These are phyloP conservation scores for Xestia c-nigrum DNA, from an alignment of 2,888 invertebrate genomes.

Conservation along the genomic window DNA sequence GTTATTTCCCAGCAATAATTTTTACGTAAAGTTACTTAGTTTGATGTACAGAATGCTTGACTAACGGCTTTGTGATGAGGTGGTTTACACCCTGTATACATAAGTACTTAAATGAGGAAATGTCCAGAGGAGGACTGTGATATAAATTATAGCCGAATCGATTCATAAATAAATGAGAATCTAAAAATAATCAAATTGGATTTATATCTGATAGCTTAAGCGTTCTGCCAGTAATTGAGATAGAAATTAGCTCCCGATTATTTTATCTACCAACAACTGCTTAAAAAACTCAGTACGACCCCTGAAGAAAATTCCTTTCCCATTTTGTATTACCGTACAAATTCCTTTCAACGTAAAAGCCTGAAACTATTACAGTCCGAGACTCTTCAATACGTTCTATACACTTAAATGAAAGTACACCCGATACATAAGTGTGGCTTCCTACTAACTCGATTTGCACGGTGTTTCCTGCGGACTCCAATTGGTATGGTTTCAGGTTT, in stretches of 20 bases:
- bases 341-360: constrained; percentile 23
- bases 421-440: constrained; percentile 81
- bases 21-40: too few relatives aligned
- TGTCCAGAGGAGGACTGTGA: too few relatives aligned
- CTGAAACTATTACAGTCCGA: constrained; percentile 10
- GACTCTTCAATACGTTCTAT: constrained; percentile 59
- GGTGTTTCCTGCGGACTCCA: constrained; percentile 75
- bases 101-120: too few relatives aligned
- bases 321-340: constrained; percentile 8
- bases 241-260: background rate
- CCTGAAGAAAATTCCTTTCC: constrained; percentile 9
- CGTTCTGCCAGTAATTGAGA: background rate
- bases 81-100: too few relatives aligned
- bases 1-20: too few relatives aligned
- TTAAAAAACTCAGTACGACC: background rate
- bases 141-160: background rate
- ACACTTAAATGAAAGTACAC: constrained; percentile 60
- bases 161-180: background rate
- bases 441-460: constrained; percentile 85
- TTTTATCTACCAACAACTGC: background rate
- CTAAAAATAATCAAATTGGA: background rate
- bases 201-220: background rate
- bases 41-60: too few relatives aligned
- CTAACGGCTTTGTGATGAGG: too few relatives aligned
- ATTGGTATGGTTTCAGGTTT: constrained; percentile 82